phyloP scores from a whole-genome alignment of 64 coral and sea anemone species.

The Porites lutea region DNA sequence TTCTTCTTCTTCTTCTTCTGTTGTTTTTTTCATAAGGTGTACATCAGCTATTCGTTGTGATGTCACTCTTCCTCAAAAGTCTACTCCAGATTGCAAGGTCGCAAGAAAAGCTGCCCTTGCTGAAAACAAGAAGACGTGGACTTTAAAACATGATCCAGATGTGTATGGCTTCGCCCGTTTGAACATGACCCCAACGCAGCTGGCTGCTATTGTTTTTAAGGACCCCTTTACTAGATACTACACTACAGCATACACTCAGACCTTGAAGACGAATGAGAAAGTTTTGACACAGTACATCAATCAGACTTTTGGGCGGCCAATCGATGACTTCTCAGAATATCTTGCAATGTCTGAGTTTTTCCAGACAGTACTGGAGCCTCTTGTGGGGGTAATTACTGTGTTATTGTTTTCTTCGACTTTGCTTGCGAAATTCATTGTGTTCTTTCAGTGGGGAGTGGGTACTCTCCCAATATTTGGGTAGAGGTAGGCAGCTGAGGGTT shows the following conservation, averaged over 20 bases:
- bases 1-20: no score
- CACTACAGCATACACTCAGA: background rate
- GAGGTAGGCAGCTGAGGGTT: no score
- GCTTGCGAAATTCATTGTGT: no score
- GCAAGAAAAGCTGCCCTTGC: background rate
- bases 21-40: background rate
- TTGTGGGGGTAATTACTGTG: background rate
- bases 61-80: background rate
- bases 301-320: background rate
- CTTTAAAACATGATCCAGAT: background rate
- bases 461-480: no score
- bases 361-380: background rate
- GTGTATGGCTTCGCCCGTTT: slow-evolving; percentile 1
- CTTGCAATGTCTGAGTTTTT: background rate
- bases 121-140: slow-evolving; percentile 4
- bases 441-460: no score
- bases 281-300: background rate
- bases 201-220: background rate
- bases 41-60: background rate
- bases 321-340: background rate
- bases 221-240: slow-evolving; percentile 27
- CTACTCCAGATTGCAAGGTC: background rate
- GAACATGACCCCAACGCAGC: background rate
- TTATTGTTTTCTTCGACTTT: no score
- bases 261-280: background rate